Percentiles rank a stretch among this genome's conserved stretches.
Evolutionary conservation across 1,140 invertebrate species (phyloP).

Genomic region (Trialeurodes vaporariorum): DNA sequence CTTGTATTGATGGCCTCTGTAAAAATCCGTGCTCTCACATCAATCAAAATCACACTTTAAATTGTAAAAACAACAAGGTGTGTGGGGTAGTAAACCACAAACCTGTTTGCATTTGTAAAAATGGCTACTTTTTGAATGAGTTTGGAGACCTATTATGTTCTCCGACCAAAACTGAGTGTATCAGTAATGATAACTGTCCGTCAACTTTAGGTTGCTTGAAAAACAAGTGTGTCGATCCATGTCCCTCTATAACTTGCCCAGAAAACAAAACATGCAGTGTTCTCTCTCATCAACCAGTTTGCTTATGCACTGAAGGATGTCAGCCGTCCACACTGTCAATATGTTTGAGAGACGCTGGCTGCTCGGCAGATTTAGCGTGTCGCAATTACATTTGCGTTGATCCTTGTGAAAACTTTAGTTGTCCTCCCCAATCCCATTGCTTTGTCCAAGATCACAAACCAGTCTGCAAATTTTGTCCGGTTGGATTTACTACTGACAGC

Average conservation of each 20-base stretch:
- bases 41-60: background rate
- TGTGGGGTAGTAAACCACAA: slow-evolving; percentile 76
- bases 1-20: background rate
- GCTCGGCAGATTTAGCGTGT: slow-evolving; percentile 69
- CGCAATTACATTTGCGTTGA: slow-evolving; percentile 80
- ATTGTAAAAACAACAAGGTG: slow-evolving; percentile 47
- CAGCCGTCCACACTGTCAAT: slow-evolving; percentile 64
- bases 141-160: slow-evolving; percentile 70
- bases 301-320: slow-evolving; percentile 64
- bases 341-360: slow-evolving; percentile 76
- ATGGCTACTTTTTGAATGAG: slow-evolving; percentile 74
- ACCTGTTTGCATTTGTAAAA: slow-evolving; percentile 74
- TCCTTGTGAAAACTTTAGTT: slow-evolving; percentile 67
- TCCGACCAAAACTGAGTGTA: slow-evolving; percentile 62
- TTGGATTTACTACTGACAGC: slow-evolving; percentile 74
- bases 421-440: slow-evolving; percentile 69
- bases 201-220: slow-evolving; percentile 58
- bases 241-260: slow-evolving; percentile 67
- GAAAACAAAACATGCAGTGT: slow-evolving; percentile 53
- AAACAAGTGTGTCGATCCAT: slow-evolving; percentile 68
- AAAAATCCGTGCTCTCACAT: background rate
- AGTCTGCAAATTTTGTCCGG: slow-evolving; percentile 81
- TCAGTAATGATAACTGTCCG: slow-evolving; percentile 62
- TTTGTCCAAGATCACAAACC: slow-evolving; percentile 84
- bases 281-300: slow-evolving; percentile 40